Conservation (phyloP, 2,797 vertebrate genomes). For the Tympanoctomys barrerae region DNA sequence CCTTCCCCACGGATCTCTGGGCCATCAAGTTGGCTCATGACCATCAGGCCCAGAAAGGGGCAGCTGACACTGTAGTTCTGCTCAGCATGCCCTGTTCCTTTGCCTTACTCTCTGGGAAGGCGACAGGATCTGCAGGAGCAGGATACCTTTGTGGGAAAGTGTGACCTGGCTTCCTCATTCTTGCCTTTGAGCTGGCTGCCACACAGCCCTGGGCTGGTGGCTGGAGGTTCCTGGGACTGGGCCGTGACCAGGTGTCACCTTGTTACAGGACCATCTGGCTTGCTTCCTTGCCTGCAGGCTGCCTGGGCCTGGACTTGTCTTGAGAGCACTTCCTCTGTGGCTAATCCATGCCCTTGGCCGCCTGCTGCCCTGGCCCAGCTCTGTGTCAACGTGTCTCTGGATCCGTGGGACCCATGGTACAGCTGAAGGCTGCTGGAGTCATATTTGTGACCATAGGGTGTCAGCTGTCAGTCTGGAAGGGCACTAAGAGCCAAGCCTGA, state of each 20-base stretch:
- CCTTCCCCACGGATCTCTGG: neutral
- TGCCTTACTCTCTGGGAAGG: neutral
- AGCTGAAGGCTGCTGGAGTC: neutral
- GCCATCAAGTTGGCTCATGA: neutral
- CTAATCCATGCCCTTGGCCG: conserved; percentile 32
- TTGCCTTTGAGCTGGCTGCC: neutral
- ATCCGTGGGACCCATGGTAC: neutral
- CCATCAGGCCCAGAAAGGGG: no score
- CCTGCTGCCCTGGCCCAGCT: neutral
- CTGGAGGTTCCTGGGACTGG: conserved; percentile 7
- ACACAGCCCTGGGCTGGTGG: neutral
- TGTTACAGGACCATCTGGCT: neutral
- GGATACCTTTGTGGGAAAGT: neutral
- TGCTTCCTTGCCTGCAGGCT: conserved; percentile 52
- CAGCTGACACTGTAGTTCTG: neutral
- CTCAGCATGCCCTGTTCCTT: neutral
- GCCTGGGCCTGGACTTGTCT: conserved; percentile 67
- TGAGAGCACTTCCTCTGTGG: conserved; percentile 41
- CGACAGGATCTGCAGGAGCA: neutral
- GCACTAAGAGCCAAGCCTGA: neutral
- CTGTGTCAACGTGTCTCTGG: conserved; percentile 30
- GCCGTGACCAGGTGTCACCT: conserved; percentile 59
- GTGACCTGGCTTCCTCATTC: neutral
- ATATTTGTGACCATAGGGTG: neutral
- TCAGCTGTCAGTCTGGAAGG: neutral